A percentile compares a stretch with the other conserved stretches of the same genome.
Conservation (phyloP, 2,888 invertebrate species). For the Timandra comae region DNA sequence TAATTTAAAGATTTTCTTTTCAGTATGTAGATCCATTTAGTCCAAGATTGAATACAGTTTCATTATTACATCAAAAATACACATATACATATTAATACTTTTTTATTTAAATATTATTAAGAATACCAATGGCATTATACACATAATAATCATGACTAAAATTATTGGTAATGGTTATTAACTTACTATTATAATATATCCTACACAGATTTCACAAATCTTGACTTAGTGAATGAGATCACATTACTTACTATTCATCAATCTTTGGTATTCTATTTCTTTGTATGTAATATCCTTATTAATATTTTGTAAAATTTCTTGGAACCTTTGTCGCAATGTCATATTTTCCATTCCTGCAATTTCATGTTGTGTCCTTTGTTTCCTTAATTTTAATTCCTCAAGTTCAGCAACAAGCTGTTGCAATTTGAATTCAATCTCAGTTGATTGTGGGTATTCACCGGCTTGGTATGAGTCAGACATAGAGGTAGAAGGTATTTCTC, state of each 20-base stretch:
- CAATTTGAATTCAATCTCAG: slow-evolving; percentile 64
- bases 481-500: slow-evolving; percentile 25
- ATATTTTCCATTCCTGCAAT: slow-evolving; percentile 91
- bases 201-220: no score
- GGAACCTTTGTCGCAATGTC: slow-evolving; percentile 88
- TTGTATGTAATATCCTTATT: slow-evolving; percentile 87
- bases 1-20: no score
- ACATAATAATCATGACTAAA: no score
- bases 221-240: no score
- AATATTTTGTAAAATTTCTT: slow-evolving; percentile 86
- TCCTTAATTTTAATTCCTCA: slow-evolving; percentile 83
- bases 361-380: slow-evolving; percentile 88
- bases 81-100: no score
- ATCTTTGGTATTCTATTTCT: slow-evolving; percentile 80
- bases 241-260: slow-evolving; percentile 27
- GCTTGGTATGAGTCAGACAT: slow-evolving; percentile 8
- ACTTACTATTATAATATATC: no score
- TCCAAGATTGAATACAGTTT: no score
- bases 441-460: slow-evolving; percentile 10
- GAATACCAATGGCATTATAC: no score
- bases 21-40: no score
- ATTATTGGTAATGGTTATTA: no score
- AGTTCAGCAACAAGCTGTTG: slow-evolving; percentile 84
- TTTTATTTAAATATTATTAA: no score
- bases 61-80: no score